Base-by-base conservation (phyloP, 2,888 invertebrate species). In the Galerucella calmariensis region DNA sequence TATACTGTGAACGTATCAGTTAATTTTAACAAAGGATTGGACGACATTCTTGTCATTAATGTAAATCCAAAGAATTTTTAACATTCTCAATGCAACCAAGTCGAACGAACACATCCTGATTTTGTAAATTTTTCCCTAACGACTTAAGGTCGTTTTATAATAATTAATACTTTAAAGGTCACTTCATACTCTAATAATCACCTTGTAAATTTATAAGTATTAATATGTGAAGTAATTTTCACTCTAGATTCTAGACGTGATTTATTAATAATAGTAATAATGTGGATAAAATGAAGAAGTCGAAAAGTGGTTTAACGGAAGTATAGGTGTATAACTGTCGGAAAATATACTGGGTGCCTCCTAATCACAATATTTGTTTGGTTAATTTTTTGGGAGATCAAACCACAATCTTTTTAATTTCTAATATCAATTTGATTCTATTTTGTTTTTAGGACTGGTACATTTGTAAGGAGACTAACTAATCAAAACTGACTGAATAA, bases 141-240 rank as follows among this genome's bases (percentile, higher is more conserved):
- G 69, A 71, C 75, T 78, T 80, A 80, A 80, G 81, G 79, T 79
- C 79, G 78, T 76, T 73, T 66, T 70, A 75, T 77, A 78, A 78
- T 81, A 81, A 81, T 79, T 80, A 80, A 75, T 75, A 75, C 69
- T 72, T 77, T 70, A 80, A 81, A 81, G 81, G 81, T 81, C 80
- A 77, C 72, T 80, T 81, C 77, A 75, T 81, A 81, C 79, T 81
- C 81, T 80, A 79, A 81, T 81, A 81, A 81, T 76, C 70, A 75
- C 67, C 3, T 67, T 68, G 65, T 74, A 69, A 75, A 78, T 78
- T 77, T 76, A 74, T 76, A 67, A 70, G 14, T 51, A 65, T 51
- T 16, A 41, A 67, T 69, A 16, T 46, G 20, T 48, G 46, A 16
- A 65, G 63, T 44, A 65, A 65, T 46, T 65, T 20, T 65, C 46